Evolutionary conservation across 2,113 vertebrate genomes (phyloP), one percentile per base, ranked within the genome.

Genomic region (Indri indri): DNA sequence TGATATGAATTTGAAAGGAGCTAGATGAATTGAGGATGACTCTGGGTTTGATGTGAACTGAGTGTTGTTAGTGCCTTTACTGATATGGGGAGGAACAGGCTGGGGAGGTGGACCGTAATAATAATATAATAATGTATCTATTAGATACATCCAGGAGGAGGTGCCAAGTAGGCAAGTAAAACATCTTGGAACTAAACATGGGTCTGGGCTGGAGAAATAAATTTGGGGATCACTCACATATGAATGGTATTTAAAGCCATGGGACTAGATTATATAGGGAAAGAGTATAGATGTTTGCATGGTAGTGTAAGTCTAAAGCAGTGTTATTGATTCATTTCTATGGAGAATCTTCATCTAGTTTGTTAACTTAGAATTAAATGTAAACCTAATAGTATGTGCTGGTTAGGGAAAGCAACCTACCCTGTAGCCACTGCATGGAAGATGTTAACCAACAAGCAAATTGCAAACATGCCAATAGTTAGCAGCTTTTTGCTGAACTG

Each of bases 31-130:
- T 73, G 22, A 90, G 91, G 30, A 30, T 92, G 47, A 85, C 32
- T 85, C 12, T 32, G 73, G 82, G 77, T 77, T 96, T 96, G 40
- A 63, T 91, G 71, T 74, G 76, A 93, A n/a, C 25, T 68, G 73
- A 54, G 10, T 57, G 18, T 6, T 88, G 12, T 68, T 65, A 37
- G 23, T 84, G 32, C 23, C 30, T 88, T 97, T 88, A 61, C 40
- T 88, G 77, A 59, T 87, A 42, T 1, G 50, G 30, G 63, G 32
- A 63, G 66, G 66, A 87, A 30, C 34, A 91, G 54, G 16, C 40
- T 27, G 10, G 45, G 30, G 4, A 47, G 52, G 16, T 87, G 66
- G 87, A 71, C 3, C 17, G 42, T n/a, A 61, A n/a, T 52, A 79
- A 18, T 47, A 27, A 18, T 68, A 40, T 52, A 59, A 42, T 66